Base-by-base conservation (phyloP, 2,797 vertebrate species). In the Pantherophis vulpinus region DNA sequence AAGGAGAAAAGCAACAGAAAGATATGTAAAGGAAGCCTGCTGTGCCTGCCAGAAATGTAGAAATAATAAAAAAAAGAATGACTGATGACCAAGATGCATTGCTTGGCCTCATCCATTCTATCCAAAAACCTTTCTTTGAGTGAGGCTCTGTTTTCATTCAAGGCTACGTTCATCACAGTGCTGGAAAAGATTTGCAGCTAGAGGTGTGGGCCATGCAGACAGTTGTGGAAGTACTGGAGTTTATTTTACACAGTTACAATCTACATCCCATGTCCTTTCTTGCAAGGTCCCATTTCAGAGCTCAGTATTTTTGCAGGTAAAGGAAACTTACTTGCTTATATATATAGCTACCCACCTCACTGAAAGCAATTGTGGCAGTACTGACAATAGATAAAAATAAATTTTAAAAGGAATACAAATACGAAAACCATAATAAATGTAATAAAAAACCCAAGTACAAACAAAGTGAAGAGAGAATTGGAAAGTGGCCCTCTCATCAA, bases 1-100 rank as follows among this genome's bases (percentile, higher is more conserved):
- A 92, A 63, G 74, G 95, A 93, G 58, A 61, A 93, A 47, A 94
- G 60, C 61, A 79, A 32, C 8, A 89, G 66, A 61, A 60, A 79
- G 42, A 87, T 37, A 42, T 56, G 32, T 10, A 55, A 87, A 91
- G 32, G 11, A 25, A 25, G 10, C 27, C 83, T 20, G 0, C 9
- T 83, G 37, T 23, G 37, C 20, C 1, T 83, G 42, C 74, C 74
- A 83, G 37, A 47, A 83, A 83, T 83, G 3, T 42, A 42, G 42
- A 42, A 42, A 42, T 42, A 42, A 42, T 42, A 42, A 42, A 42
- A 10, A 18, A 18, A 18, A 47, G 9, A 10, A 47, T 25, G 37
- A 42, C 4, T 23, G 37, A 47, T 47, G 10, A 47, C 20, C 20
- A 47, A 37, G 37, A 25, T 23, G 8, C 74, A 25, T 83, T 47